Base-by-base conservation (phyloP, 2,797 vertebrate species). In the Sebastes wilsoni region DNA sequence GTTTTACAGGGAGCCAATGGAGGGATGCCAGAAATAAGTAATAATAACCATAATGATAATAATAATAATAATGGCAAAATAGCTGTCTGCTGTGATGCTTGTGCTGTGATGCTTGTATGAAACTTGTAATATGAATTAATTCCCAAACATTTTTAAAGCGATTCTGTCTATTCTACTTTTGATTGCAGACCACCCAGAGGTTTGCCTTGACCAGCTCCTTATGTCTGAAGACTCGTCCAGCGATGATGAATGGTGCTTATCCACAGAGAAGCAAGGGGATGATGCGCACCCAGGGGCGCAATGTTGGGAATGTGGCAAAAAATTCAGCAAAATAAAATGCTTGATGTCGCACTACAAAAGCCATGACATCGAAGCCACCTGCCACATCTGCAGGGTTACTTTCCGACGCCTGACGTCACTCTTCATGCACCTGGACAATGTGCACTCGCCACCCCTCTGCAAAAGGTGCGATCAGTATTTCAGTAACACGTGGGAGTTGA, bases 301-400 rank as follows among this genome's bases (percentile, higher is more conserved):
- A 70, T 93, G 91, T 72, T 94, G 91, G 86, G 93, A 94, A 79
- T 94, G 93, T 85, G 93, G 91, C n/a, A 68, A 89, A 83, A 65
- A 23, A 25, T 87, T 93, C 69, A 6, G 30, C 27, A 82, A 76
- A 16, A 58, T 84, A 20, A 52, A 38, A 16, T 74, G 20, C 46
- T 72, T 94, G 66, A 90, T 93, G 25, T 75, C 58, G 0, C 91
- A 94, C 74, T 92, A 92, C 62, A 87, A 75, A 60, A 89, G 62
- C 54, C 91, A 95, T 79, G 46, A 81, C 8, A 80, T 71, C 2
- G 60, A 82, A 66, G 85, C 91, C 52, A 75, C 80, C 58, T 95
- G 93, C 74, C 79, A 93, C 87, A 87, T 94, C 70, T 95, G 94
- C 77, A 68, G 76, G 4, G 60, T 91, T 56, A 89, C 86, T 20